Base-by-base conservation (phyloP, 1,140 invertebrate genomes). In the Drosophila arawakana region DNA sequence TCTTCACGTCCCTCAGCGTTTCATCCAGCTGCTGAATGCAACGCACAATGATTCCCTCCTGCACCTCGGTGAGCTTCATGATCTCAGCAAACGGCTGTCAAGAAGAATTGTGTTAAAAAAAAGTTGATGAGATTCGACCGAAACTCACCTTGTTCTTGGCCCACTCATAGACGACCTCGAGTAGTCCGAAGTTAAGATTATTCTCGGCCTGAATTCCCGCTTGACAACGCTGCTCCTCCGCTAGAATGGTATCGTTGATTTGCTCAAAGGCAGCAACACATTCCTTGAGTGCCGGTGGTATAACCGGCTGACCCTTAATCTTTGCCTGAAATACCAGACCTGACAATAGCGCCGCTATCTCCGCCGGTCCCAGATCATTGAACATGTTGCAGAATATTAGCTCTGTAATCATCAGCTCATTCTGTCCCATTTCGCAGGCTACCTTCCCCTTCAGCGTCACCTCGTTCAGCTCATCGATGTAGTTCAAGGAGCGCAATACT, bases 21-120 rank as follows among this genome's bases (percentile, higher is more conserved):
- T 99, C 99, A 91, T 98, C 97, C 30, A 99, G 93, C 80, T 99
- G 96, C 91, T 99, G 98, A 71, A 99, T 99, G 90, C 98, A 99
- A 43, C 98, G 94, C 0, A 99, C 98, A 83, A 99, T 99, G 43
- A 99, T 97, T 3, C 99, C 99, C 93, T 99, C 99, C 92, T 99
- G 98, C 2, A 99, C 96, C 73, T 98, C 97, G 0, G 98, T 99
- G 46, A 98, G 93, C 60, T 96, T 94, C 95, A 98, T 98, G 52
- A 99, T 99, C 78, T 98, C 96, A 0, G 96, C 95, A 92, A 99
- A 99, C 0, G 97, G 95, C 95, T 88, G 46, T 7, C 11, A 41
- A 10, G 11, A 25, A 47, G 0, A 39, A 4, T 0, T 0, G 11
- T n/a, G 7, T 46, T 25, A 73, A 50, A 77, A 43, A 15, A 15